phyloP scores from a whole-genome alignment of 2,113 vertebrate genomes.

The Cryptotis parvus region DNA sequence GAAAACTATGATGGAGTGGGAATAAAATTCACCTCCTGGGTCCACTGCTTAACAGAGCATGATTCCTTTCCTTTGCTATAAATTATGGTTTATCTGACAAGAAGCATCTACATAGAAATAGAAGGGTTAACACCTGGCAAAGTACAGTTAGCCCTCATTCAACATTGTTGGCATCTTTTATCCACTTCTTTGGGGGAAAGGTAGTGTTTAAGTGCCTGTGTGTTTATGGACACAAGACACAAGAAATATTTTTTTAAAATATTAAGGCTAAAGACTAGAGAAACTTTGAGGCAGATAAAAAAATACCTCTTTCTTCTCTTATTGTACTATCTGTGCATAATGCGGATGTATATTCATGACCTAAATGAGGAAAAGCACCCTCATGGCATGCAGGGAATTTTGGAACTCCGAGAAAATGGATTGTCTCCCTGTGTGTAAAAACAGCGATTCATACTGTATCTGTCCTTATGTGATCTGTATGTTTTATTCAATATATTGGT shows the following conservation, averaged over 20 bases:
- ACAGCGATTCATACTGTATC: not conserved
- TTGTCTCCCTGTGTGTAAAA: not conserved
- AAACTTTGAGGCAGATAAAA: not conserved
- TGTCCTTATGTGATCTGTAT: not conserved
- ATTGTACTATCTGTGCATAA: not conserved
- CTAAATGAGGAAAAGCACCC: not conserved
- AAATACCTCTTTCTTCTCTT: not conserved
- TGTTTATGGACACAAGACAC: not conserved
- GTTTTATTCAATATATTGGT: not conserved
- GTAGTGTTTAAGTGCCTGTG: not conserved
- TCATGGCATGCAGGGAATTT: not conserved
- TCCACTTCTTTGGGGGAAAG: not conserved
- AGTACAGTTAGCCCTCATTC: not conserved
- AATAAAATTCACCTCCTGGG: conserved; percentile 33
- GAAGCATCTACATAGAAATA: conserved; percentile 24
- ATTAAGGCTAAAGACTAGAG: not conserved
- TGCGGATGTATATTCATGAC: not conserved
- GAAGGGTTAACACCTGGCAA: conserved; percentile 22
- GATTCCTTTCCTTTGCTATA: conserved; percentile 62
- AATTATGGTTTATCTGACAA: conserved; percentile 74
- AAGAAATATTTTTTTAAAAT: not conserved
- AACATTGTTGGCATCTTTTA: not conserved
- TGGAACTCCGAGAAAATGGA: not conserved
- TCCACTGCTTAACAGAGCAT: conserved; percentile 41
- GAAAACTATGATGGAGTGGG: not conserved